Conservation (phyloP, 2,797 vertebrate species). For the Centroberyx gerrardi region DNA sequence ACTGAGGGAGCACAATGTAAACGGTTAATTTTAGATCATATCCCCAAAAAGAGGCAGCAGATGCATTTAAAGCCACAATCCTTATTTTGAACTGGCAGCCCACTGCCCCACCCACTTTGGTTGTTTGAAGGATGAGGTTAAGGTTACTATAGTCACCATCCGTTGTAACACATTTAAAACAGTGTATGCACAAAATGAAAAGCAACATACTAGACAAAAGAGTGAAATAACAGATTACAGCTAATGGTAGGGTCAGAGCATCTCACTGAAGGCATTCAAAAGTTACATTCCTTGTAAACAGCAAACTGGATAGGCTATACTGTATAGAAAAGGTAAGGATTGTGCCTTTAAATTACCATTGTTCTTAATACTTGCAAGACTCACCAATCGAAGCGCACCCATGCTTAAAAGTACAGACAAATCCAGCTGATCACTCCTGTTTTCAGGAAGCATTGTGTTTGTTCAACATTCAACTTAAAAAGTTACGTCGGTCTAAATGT, state of each 20-base stretch:
- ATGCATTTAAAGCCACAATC: constrained; percentile 66
- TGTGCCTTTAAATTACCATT: constrained; percentile 61
- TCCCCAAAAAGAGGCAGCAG: constrained; percentile 37
- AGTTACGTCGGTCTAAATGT: constrained; percentile 21
- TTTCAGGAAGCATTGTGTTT: constrained; percentile 15
- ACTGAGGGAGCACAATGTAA: constrained; percentile 64
- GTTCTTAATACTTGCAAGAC: constrained; percentile 35
- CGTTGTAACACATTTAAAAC: constrained; percentile 29
- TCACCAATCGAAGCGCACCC: constrained; percentile 5
- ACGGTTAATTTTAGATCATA: constrained; percentile 29
- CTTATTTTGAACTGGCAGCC: constrained; percentile 40
- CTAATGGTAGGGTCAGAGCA: constrained; percentile 61
- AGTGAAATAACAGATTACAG: constrained; percentile 29
- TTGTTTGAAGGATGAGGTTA: constrained; percentile 48
- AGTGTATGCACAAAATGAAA: constrained; percentile 40
- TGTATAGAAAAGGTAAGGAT: constrained; percentile 37
- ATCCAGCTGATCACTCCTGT: constrained; percentile 16
- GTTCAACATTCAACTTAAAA: constrained; percentile 31
- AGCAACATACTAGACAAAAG: constrained; percentile 30
- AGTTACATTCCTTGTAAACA: constrained; percentile 73
- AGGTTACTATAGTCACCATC: constrained; percentile 3
- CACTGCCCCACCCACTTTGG: constrained; percentile 47
- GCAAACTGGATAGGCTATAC: constrained; percentile 51
- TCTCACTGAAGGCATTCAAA: constrained; percentile 64
- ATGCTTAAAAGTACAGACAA: constrained; percentile 24